Evolutionary conservation across 2,888 invertebrate species (phyloP), one percentile per base, ranked within the genome.

Genomic region (Drosophila fungiperda): DNA sequence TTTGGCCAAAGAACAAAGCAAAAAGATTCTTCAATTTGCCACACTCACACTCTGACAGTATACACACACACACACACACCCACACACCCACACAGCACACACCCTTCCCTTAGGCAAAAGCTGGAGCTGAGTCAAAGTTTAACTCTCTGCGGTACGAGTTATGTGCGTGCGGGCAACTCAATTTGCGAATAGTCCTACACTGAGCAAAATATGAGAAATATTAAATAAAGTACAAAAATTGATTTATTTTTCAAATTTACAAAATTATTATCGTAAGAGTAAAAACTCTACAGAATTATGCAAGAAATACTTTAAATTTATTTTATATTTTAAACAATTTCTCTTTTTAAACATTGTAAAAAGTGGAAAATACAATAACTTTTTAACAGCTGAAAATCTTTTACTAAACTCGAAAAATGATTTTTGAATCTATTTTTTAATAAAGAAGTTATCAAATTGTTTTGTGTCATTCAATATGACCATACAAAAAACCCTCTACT

Each of bases 91-190:
- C 15, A 12, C 42, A 20, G 7, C n/a, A 17, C 15, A 40, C 12
- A 38, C 26, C 8, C 26, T 26, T 20, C 12, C n/a, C 23, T 29
- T 49, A 20, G 35, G 20, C 23, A 69, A 40, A 68, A 78, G 64
- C 78, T 71, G 65, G 29, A 35, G 59, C 48, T 65, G 61, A 54
- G 67, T 64, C 66, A 55, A 81, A 68, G 67, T 40, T 61, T 32
- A 68, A 60, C 62, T 49, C 45, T 36, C 50, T 26, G 50, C 23
- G 17, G 55, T 61, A 15, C 62, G 67, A 63, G 60, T 83, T 76
- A 72, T 76, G 72, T 82, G 90, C 81, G 74, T 86, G 83, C 90
- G 80, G 85, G 49, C 42, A 54, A 61, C 59, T 40, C 66, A 70
- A 72, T 64, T 64, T 69, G 66, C 54, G 36, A 53, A 53, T 68